phyloP scores from a whole-genome alignment of 37 sponge, comb jelly and placozoan genomes.

The Halichondria panicea region DNA sequence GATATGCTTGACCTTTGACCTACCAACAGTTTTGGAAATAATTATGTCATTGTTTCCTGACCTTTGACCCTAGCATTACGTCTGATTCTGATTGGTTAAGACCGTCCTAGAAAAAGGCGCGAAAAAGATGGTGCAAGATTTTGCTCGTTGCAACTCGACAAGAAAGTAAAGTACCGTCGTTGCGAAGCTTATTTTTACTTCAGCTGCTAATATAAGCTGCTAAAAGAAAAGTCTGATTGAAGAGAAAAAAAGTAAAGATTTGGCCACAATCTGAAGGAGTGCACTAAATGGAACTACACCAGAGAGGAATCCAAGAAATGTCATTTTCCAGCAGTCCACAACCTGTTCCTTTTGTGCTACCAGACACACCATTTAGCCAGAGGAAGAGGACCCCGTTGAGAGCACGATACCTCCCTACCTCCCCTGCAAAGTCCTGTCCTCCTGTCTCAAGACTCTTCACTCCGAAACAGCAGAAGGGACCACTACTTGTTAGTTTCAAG shows the following conservation, averaged over 20 bases:
- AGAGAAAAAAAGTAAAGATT: neutral
- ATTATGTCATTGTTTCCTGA: too few species aligned
- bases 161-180: too few species aligned
- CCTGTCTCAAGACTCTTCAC: conserved; percentile 72
- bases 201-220: too few species aligned
- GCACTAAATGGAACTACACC: neutral
- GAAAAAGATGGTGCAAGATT: too few species aligned
- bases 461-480: neutral
- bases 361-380: conserved; percentile 56
- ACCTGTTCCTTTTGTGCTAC: conserved; percentile 13
- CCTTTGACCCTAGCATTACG: too few species aligned
- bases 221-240: too few species aligned
- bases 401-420: conserved; percentile 38
- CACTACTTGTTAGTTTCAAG: conserved; percentile 67
- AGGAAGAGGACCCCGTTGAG: conserved; percentile 75
- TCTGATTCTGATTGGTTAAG: too few species aligned
- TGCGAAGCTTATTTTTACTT: too few species aligned
- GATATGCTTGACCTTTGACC: too few species aligned
- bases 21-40: too few species aligned
- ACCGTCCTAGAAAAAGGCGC: too few species aligned
- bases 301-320: neutral
- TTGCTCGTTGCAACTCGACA: too few species aligned
- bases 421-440: conserved; percentile 79
- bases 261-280: neutral
- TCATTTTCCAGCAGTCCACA: neutral